Base-by-base conservation (phyloP, 2,797 vertebrate species). In the Urophycis tenuis region DNA sequence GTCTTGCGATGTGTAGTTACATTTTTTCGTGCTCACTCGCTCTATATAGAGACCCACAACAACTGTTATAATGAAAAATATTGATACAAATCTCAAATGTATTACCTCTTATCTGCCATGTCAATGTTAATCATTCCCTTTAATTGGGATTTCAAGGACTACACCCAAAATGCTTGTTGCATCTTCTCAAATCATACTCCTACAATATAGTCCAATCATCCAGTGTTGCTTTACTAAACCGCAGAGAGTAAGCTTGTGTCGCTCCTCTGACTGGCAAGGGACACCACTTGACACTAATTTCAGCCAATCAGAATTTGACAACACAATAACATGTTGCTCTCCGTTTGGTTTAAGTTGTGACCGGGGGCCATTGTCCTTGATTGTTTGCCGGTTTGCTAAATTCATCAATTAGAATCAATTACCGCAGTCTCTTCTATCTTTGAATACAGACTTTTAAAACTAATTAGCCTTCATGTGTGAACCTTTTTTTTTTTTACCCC, bases 351-450 rank as follows among this genome's bases (percentile, higher is more conserved):
- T 8, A n/a, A 60, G 60, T 67, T 25, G 10, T 67, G 60, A 67
- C 29, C 60, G 25, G n/a, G 29, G 29, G 60, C n/a, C 60, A 2
- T 29, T 17, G 60, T 29, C 60, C 25, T 25, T 30, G 25, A 67
- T 67, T 29, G n/a, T 67, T 67, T 67, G 25, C 60, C 25, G n/a
- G 60, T 67, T 29, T 29, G 60, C 29, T 67, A 29, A 29, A 67
- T 67, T 12, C 60, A 67, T 67, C 60, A 67, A 67, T 67, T 29
- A 67, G 60, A 29, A 67, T 67, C n/a, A 25, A 67, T 67, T 67
- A 67, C 60, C 1, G 25, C 60, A 3, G 25, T 67, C n/a, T 67
- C 60, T 67, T 25, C 25, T 67, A 25, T 67, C 60, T 67, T 67
- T 29, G 9, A 67, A 67, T n/a, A 29, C 60, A 29, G 60, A 67